Conservation (phyloP, 2,797 vertebrate genomes). For the Oreortyx pictus region DNA sequence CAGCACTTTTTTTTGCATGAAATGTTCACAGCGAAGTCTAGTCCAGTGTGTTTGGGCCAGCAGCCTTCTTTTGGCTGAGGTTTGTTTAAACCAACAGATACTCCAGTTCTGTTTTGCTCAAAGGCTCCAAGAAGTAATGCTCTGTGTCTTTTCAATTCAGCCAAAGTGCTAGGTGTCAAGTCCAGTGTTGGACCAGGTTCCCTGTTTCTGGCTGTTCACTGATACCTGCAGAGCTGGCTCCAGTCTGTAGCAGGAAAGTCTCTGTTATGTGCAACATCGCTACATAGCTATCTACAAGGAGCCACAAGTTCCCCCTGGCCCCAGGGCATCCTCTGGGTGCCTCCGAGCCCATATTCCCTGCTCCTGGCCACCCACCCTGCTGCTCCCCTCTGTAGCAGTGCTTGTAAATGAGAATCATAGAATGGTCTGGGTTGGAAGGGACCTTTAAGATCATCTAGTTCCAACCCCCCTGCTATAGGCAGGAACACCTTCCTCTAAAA, state of each 20-base stretch:
- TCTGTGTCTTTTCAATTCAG: neutral
- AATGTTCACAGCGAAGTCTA: neutral
- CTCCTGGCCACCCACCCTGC: neutral
- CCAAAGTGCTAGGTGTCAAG: neutral
- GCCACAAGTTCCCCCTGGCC: neutral
- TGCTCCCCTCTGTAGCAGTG: neutral
- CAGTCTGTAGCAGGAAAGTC: neutral
- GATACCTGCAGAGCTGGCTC: neutral
- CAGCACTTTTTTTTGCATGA: neutral
- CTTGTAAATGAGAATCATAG: neutral
- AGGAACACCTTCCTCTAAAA: too few species aligned
- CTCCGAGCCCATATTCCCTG: neutral
- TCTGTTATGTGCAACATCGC: rapidly evolving
- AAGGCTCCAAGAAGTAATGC: neutral
- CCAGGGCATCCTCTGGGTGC: neutral
- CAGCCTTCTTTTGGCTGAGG: neutral
- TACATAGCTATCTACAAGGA: neutral
- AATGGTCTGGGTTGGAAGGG: too few species aligned
- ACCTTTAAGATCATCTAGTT: too few species aligned
- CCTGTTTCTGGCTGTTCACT: neutral
- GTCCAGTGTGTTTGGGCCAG: rapidly evolving
- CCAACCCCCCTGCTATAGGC: too few species aligned
- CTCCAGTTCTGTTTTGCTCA: neutral
- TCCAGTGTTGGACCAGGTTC: rapidly evolving
- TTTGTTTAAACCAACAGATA: constrained; percentile 6